Conservation (phyloP, 1,140 invertebrate species). For the Samia ricini region DNA sequence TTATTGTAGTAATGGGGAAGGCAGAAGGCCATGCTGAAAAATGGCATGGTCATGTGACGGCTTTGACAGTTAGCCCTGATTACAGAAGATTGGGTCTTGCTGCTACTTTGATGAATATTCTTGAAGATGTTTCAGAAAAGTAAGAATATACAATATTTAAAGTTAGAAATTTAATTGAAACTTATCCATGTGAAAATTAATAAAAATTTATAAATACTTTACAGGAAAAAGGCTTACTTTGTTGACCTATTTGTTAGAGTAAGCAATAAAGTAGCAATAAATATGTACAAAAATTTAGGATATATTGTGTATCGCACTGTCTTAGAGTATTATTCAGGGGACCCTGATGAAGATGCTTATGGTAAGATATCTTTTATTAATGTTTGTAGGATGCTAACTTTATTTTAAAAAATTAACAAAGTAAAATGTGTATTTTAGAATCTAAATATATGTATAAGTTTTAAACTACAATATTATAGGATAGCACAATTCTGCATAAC, state of each 20-base stretch:
- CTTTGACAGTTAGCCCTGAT: conserved; percentile 96
- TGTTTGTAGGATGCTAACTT: no score
- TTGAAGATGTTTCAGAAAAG: conserved; percentile 98
- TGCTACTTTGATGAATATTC: conserved; percentile 94
- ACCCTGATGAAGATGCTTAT: conserved; percentile 99
- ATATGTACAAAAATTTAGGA: conserved; percentile 98
- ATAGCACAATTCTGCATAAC: no score
- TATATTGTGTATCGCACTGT: conserved; percentile 98
- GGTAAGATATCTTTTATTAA: conserved; percentile 79
- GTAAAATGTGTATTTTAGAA: no score
- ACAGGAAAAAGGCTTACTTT: conserved; percentile 96
- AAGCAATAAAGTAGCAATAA: conserved; percentile 97
- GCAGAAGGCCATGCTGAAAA: conserved; percentile 96
- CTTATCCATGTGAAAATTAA: neutral
- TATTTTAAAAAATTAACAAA: neutral
- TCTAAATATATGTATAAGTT: no score
- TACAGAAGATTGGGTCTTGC: conserved; percentile 95
- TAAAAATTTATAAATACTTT: conserved; percentile 45
- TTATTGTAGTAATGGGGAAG: conserved; percentile 97
- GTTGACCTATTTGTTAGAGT: conserved; percentile 99
- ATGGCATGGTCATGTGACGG: conserved; percentile 99
- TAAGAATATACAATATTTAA: conserved; percentile 62
- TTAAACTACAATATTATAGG: no score
- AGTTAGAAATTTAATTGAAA: neutral
- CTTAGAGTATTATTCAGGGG: conserved; percentile 97